Base-by-base conservation (phyloP, 1,140 invertebrate genomes). In the Lordiphosa clarofinis region DNA sequence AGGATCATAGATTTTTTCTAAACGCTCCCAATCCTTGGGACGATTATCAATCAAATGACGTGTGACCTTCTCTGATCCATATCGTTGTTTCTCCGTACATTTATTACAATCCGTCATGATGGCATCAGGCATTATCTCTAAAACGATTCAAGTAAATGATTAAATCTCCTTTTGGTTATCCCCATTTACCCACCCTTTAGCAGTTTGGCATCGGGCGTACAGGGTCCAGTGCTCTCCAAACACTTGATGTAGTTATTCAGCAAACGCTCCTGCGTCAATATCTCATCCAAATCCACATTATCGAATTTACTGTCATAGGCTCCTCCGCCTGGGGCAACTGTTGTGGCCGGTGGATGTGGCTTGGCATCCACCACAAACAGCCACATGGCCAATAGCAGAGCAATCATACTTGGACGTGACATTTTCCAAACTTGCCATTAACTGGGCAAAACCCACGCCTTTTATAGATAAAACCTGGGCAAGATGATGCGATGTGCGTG, bases 271-370 rank as follows among this genome's bases (percentile, higher is more conserved):
- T 92, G 95, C 0, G 79, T 72, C 0, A 95, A 73, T 53, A 96
- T 92, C 59, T 93, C 90, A 28, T 94, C 91, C 11, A 95, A 9
- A 70, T 95, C 88, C 15, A 95, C 89, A 65, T 93, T 92, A 73
- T 95, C 94, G 67, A 92, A 95, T 81, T 93, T 94, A 15, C 90
- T 91, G 0, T 93, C 93, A 70, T 95, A 95, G 11, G 47, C 49
- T 37, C 90, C 91, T 88, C 87, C 2, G 69, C 52, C 24, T 4
- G 36, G 52, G 5, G 39, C 57, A 42, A 37, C 28, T 10, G 75
- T 37, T 3, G 72, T 46, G 4, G 71, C 28, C 6, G 84, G 76
- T 8, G 82, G 84, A 84, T 87, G 76, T 1, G 60, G 73, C 19
- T 65, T 6, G 19, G 56, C 70, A 11, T 66, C 47, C 31, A 57